A percentile compares a stretch with the other conserved stretches of the same genome.
Evolutionary conservation across 2,888 invertebrate species (phyloP).

Genomic region (Amphimallon solstitiale): DNA sequence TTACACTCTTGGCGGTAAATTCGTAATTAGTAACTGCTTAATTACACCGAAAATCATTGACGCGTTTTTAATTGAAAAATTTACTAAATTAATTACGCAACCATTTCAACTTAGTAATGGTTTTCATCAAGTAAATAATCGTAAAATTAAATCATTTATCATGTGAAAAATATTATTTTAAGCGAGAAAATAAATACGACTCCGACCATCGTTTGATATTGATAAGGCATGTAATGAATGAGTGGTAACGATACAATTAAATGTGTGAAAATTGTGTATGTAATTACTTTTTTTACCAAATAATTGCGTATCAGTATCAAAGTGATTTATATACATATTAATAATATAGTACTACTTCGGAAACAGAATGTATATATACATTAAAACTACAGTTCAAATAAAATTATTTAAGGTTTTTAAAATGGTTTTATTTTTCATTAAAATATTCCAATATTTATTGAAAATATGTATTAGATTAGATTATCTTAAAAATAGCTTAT

Average conservation of each 20-base stretch:
- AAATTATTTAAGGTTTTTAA: too few species aligned
- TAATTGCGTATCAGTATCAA: neutral
- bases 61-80: constrained; percentile 23
- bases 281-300: constrained; percentile 5
- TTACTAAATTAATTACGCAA: constrained; percentile 12
- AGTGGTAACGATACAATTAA: constrained; percentile 8
- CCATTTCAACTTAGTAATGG: constrained; percentile 1
- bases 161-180: neutral
- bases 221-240: constrained; percentile 6
- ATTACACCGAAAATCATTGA: constrained; percentile 11
- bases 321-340: constrained; percentile 7
- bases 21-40: constrained; percentile 10
- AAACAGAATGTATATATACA: neutral
- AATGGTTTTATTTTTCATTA: too few species aligned
- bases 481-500: too few species aligned
- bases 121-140: constrained; percentile 35
- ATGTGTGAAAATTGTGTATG: constrained; percentile 15
- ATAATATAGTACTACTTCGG: too few species aligned
- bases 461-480: too few species aligned
- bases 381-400: neutral
- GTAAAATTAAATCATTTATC: constrained; percentile 26
- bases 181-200: too few species aligned
- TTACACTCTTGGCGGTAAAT: neutral
- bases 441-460: too few species aligned
- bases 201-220: neutral